phyloP scores from a whole-genome alignment of 2,888 invertebrate species.

The Erebia palarica region DNA sequence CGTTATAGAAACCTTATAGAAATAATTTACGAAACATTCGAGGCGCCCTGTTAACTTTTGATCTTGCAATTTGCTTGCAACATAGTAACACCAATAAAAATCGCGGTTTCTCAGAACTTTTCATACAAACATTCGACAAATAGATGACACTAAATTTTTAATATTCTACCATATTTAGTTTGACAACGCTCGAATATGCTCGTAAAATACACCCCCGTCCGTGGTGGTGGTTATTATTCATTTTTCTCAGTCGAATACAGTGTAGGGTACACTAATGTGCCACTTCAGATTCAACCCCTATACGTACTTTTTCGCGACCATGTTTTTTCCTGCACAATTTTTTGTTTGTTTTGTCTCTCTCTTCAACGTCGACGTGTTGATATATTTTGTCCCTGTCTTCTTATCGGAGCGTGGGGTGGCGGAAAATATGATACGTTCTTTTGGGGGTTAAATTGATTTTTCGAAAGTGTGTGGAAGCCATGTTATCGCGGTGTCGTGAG shows the following conservation, averaged over 20 bases:
- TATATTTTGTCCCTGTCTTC: constrained; percentile 52
- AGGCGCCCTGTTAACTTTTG: neutral
- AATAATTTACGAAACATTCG: no score
- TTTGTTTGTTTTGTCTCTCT: constrained; percentile 66
- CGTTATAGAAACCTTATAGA: no score
- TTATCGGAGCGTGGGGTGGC: constrained; percentile 75
- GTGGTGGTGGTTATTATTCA: constrained; percentile 72
- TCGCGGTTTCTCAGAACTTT: neutral
- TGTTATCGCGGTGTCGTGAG: constrained; percentile 59
- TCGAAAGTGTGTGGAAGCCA: constrained; percentile 73
- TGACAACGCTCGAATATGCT: constrained; percentile 63
- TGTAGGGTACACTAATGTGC: constrained; percentile 74
- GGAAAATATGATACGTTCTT: constrained; percentile 81
- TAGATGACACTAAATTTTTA: constrained; percentile 43
- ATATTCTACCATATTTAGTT: constrained; percentile 47
- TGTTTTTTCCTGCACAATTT: constrained; percentile 77
- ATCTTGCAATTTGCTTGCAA: neutral
- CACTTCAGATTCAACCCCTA: constrained; percentile 74
- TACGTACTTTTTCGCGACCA: constrained; percentile 73
- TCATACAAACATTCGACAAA: constrained; percentile 16
- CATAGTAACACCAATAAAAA: neutral
- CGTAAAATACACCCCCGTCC: constrained; percentile 57
- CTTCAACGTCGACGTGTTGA: constrained; percentile 36
- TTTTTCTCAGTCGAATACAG: constrained; percentile 72
- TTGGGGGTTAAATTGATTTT: constrained; percentile 80